Evolutionary conservation across 2,888 invertebrate genomes (phyloP).

Genomic region (Aleiodes leptofemur): DNA sequence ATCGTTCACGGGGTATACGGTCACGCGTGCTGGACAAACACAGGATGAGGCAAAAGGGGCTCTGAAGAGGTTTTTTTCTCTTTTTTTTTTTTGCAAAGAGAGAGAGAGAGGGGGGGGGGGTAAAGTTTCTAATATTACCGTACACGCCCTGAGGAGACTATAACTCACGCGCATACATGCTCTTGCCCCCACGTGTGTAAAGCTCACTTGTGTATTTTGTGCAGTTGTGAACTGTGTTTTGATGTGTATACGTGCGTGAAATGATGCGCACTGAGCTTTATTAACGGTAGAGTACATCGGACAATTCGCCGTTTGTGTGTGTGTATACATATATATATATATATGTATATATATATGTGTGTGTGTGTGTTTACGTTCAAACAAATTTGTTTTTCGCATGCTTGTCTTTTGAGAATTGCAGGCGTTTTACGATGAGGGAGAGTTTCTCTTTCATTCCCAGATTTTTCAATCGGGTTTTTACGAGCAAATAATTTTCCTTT

Average conservation of each 20-base stretch:
- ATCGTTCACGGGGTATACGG: conserved; percentile 67
- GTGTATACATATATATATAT: too few relatives aligned
- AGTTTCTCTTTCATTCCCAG: too few relatives aligned
- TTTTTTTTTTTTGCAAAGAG: too few relatives aligned
- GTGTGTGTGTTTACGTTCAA: conserved; percentile 4
- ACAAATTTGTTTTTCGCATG: conserved; percentile 10
- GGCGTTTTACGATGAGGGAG: too few relatives aligned
- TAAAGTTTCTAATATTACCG: conserved; percentile 70
- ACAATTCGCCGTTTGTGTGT: background rate
- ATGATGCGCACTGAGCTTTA: conserved; percentile 38
- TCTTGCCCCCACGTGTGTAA: background rate
- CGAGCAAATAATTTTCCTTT: too few relatives aligned
- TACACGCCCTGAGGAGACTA: conserved; percentile 49
- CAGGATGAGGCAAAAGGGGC: conserved; percentile 17
- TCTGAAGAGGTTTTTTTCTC: too few relatives aligned
- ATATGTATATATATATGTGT: background rate
- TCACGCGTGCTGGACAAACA: conserved; percentile 72
- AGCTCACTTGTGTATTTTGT: conserved; percentile 26
- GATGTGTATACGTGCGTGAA: conserved; percentile 43
- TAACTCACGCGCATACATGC: conserved; percentile 24
- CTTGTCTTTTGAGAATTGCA: background rate
- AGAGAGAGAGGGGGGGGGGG: conserved; percentile 59
- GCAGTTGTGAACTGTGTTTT: conserved; percentile 33
- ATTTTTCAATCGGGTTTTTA: too few relatives aligned
- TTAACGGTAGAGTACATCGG: conserved; percentile 30